These are phyloP conservation scores for Loxodonta africana DNA, from an alignment of 2,113 vertebrate species.

Conservation along the genomic window DNA sequence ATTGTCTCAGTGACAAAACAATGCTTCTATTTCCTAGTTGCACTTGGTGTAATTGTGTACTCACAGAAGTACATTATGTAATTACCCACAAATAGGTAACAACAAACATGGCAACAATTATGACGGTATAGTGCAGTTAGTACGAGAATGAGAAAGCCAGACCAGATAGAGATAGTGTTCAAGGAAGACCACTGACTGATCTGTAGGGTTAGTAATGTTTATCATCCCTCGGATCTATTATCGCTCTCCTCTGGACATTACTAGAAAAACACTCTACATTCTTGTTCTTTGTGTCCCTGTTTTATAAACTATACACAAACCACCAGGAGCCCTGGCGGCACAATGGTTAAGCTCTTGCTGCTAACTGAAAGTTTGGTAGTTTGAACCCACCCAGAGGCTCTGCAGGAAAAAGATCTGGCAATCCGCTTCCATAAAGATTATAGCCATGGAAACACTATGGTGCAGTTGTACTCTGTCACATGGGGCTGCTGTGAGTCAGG, in stretches of 20 bases:
- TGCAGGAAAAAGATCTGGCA: neutral
- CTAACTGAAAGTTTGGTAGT: neutral
- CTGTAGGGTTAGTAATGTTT: neutral
- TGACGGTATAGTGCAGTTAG: neutral
- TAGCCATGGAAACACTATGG: neutral
- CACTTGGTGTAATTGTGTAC: neutral
- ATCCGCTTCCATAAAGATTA: neutral
- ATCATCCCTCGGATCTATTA: neutral
- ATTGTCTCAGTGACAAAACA: neutral
- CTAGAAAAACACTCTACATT: neutral
- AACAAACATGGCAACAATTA: neutral
- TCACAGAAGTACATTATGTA: neutral
- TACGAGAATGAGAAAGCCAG: neutral
- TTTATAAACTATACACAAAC: neutral
- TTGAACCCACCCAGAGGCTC: neutral
- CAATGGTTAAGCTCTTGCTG: neutral
- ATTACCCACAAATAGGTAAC: neutral
- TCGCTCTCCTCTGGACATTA: neutral
- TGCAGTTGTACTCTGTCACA: neutral
- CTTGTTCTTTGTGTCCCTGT: neutral
- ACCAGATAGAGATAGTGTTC: neutral
- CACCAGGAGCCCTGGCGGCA: neutral
- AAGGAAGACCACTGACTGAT: neutral
- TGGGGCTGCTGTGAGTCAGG: neutral
- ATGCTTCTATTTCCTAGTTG: neutral